Conservation (phyloP, 2,113 vertebrate species). For the Corythoichthys haematopterus region DNA sequence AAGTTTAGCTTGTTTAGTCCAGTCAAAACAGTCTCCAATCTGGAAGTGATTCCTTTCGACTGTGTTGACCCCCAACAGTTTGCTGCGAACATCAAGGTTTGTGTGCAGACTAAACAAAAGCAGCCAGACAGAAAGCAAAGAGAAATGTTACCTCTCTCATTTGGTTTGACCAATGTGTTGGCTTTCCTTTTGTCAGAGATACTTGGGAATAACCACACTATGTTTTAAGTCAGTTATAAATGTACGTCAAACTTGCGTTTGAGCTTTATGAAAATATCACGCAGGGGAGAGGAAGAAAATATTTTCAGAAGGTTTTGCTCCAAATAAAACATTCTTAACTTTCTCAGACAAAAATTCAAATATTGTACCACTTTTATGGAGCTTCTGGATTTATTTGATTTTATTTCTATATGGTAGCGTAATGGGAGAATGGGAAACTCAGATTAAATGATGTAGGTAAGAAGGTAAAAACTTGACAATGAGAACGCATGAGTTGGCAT, state of each 20-base stretch:
- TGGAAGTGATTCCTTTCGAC: not conserved
- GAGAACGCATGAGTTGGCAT: not conserved
- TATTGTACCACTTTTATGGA: not conserved
- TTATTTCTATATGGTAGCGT: not conserved
- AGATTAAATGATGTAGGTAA: not conserved
- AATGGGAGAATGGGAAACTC: not conserved
- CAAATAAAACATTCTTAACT: too few species aligned
- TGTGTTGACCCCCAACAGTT: not conserved
- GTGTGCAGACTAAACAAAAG: not conserved
- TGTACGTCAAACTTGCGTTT: not conserved
- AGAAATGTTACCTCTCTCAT: not conserved
- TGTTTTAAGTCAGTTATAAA: not conserved
- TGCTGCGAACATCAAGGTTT: conserved; percentile 1
- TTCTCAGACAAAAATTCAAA: too few species aligned
- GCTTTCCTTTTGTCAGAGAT: not conserved
- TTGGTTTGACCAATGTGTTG: not conserved
- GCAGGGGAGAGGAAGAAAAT: not conserved
- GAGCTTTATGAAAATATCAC: not conserved
- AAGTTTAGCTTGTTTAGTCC: not conserved
- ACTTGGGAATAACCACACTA: not conserved
- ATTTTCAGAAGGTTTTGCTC: not conserved
- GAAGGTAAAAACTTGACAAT: too few species aligned
- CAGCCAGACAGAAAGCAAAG: not conserved
- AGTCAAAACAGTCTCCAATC: not conserved
- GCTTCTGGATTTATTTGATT: not conserved